Evolutionary conservation across 2,888 invertebrate species (phyloP).

Genomic region (Aphrophora alni): DNA sequence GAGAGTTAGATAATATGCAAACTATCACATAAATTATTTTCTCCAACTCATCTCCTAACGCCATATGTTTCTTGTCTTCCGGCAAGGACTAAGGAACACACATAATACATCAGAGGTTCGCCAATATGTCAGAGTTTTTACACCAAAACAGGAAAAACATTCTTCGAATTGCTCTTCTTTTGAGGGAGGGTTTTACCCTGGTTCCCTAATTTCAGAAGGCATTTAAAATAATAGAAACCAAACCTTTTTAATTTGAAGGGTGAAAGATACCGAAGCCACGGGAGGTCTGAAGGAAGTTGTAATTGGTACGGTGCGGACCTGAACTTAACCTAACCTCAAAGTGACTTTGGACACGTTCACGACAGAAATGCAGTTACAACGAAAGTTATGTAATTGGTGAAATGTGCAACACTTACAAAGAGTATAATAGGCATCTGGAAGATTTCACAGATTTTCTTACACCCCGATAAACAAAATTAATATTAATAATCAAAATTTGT

Average conservation of each 20-base stretch:
- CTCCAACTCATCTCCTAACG: no score
- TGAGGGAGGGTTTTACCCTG: slow-evolving; percentile 31
- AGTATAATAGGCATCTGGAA: no score
- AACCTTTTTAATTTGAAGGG: slow-evolving; percentile 40
- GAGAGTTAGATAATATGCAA: no score
- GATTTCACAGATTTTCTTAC: no score
- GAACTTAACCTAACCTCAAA: background rate
- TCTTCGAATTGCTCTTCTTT: slow-evolving; percentile 32
- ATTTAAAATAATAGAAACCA: slow-evolving; percentile 41
- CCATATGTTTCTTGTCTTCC: slow-evolving; percentile 31
- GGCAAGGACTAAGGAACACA: background rate
- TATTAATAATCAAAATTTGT: no score
- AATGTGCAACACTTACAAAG: no score
- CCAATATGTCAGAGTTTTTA: slow-evolving; percentile 40
- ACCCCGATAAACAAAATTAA: no score
- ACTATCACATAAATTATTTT: no score
- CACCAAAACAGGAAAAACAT: slow-evolving; percentile 35
- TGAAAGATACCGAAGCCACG: slow-evolving; percentile 37
- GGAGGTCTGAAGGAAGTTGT: slow-evolving; percentile 32
- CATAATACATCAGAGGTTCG: slow-evolving; percentile 24
- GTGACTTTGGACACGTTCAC: background rate
- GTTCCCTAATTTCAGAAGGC: slow-evolving; percentile 36
- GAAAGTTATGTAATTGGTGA: no score
- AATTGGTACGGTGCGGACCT: background rate
- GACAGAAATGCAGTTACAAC: no score